Base-by-base conservation (phyloP, 2,888 invertebrate genomes). In the Lithophane semibrunnea region DNA sequence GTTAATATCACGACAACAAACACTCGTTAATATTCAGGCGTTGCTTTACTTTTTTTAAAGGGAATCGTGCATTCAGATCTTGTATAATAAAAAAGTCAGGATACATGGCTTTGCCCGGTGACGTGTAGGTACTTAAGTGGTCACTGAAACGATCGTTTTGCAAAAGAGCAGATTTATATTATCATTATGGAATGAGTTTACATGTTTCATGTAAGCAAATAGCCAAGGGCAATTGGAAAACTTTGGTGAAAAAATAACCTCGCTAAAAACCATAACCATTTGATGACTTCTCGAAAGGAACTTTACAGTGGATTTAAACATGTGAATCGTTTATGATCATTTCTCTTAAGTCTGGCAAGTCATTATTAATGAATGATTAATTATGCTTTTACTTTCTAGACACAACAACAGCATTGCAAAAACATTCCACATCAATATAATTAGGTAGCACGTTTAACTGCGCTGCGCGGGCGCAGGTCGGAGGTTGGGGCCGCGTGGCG, bases 1-100 rank as follows among this genome's bases (percentile, higher is more conserved):
- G 84, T 84, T 86, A 85, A 70, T 89, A 91, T 92, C 92, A 92
- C 92, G 92, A 92, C 90, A 52, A 92, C 89, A 60, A 73, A 68
- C 75, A 58, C 63, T 87, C 83, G 77, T 86, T 80, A 69, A 80
- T 80, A 87, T 88, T 80, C 75, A 79, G 63, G 66, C 77, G 70
- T 73, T 73, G 75, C 64, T 75, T 78, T 82, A 69, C 69, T 79
- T 81, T 82, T 86, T 82, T 78, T 21, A 60, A 29, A 73, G 77
- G 56, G 64, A 74, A 70, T 81, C 82, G 75, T 79, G 79, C 76
- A 58, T 78, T 76, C 65, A 47, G 54, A 70, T 81, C 81, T 82
- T 47, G 56, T 37, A 58, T 66, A 66, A 81, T 37, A 67, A 80
- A 82, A 80, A 79, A 71, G 66, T 37, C 42, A 42, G 16, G 49